Percentiles rank a stretch among this genome's conserved stretches.
phyloP scores from a whole-genome alignment of 2,113 vertebrate species.

The Microcebus tavaratra region DNA sequence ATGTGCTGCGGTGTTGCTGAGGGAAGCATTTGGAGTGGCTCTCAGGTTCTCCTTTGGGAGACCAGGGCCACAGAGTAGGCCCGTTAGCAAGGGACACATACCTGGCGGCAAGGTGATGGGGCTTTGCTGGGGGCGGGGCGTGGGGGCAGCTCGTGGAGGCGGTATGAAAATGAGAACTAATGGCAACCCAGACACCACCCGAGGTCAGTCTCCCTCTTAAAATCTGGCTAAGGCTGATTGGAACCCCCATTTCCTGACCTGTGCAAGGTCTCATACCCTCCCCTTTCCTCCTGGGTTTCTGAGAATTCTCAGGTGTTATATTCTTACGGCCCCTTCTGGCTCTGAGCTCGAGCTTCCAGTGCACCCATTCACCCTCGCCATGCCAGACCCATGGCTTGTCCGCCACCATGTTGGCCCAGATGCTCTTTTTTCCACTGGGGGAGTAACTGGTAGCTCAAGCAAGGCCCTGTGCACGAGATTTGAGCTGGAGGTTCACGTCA shows the following conservation, averaged over 20 bases:
- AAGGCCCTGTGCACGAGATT: not conserved
- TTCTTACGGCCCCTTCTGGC: not conserved
- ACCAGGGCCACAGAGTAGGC: not conserved
- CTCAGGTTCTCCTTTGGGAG: not conserved
- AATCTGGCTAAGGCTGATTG: no score
- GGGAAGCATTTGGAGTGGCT: not conserved
- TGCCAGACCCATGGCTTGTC: not conserved
- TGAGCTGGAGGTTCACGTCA: not conserved
- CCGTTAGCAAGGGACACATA: not conserved
- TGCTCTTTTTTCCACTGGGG: not conserved
- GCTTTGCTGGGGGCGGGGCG: not conserved
- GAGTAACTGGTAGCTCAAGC: not conserved
- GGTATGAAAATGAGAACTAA: not conserved
- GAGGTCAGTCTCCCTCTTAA: not conserved
- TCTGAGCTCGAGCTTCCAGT: not conserved
- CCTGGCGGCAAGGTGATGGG: not conserved
- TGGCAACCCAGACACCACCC: not conserved
- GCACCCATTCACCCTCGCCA: not conserved
- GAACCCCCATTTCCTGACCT: not conserved
- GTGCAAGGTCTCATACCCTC: not conserved
- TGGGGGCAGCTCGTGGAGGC: no score
- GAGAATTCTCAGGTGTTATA: not conserved
- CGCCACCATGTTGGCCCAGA: accelerated
- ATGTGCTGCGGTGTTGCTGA: not conserved
- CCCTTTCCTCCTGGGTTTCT: not conserved